Evolutionary conservation across 64 coral and sea anemone genomes (phyloP).

Genomic region (Actinia equina): DNA sequence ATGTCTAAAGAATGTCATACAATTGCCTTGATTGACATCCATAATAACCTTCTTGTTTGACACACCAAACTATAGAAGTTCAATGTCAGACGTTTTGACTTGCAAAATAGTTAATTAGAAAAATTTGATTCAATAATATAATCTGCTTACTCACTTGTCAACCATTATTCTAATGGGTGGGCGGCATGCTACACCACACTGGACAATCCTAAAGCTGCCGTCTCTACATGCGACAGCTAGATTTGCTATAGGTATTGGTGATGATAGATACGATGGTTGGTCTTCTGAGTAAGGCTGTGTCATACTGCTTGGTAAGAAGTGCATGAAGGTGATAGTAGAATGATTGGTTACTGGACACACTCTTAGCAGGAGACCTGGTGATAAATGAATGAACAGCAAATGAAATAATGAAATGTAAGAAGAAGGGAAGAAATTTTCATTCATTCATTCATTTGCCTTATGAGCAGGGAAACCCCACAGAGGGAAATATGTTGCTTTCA

Average conservation of each 20-base stretch:
- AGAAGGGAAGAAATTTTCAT: not conserved
- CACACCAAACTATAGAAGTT: too few relatives aligned
- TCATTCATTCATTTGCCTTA: not conserved
- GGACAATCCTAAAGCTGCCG: slow-evolving; percentile 54
- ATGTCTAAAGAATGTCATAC: too few relatives aligned
- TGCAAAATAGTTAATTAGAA: too few relatives aligned
- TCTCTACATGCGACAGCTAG: slow-evolving; percentile 55
- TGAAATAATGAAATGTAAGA: not conserved
- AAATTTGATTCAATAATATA: not conserved
- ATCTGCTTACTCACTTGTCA: slow-evolving; percentile 35
- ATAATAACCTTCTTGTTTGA: too few relatives aligned
- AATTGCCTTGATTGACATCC: too few relatives aligned
- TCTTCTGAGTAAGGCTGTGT: not conserved
- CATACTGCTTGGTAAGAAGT: slow-evolving; percentile 32
- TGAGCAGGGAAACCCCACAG: too few relatives aligned
- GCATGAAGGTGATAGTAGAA: slow-evolving; percentile 30
- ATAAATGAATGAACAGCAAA: not conserved
- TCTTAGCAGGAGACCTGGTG: slow-evolving; percentile 24
- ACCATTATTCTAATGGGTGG: slow-evolving; percentile 23
- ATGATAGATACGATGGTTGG: not conserved
- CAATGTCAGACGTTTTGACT: too few relatives aligned
- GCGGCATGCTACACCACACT: slow-evolving; percentile 31
- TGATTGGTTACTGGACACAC: slow-evolving; percentile 40
- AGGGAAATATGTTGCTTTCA: too few relatives aligned
- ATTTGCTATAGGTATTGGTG: slow-evolving; percentile 22